These are phyloP conservation scores for Paraplagusia blochii DNA, from an alignment of 2,113 vertebrate genomes.

Conservation along the genomic window DNA sequence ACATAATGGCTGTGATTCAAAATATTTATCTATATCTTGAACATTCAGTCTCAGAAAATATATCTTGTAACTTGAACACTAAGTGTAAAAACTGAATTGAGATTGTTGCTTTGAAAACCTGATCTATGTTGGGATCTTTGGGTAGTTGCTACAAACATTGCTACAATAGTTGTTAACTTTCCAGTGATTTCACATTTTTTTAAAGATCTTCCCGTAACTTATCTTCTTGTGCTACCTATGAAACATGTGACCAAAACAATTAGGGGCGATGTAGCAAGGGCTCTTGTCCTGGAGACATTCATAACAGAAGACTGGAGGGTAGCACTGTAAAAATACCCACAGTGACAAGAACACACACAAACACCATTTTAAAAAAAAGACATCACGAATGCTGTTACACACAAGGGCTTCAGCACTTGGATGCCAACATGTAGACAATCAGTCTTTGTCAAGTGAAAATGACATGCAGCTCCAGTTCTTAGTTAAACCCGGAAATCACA, in stretches of 20 bases:
- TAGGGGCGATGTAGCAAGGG: background rate
- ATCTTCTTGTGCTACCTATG: background rate
- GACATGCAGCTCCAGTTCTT: conserved; percentile 47
- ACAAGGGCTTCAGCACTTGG: conserved; percentile 26
- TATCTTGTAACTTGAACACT: too few species aligned
- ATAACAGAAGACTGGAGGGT: conserved; percentile 18
- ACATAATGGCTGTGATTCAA: too few species aligned
- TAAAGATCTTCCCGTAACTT: background rate
- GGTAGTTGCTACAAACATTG: background rate
- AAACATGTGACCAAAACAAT: background rate
- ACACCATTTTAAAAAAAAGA: conserved; percentile 26
- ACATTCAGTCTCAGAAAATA: background rate
- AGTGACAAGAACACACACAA: conserved; percentile 47
- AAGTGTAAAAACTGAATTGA: background rate
- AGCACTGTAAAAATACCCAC: conserved; percentile 25
- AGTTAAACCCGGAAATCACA: conserved; percentile 20
- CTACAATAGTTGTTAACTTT: background rate
- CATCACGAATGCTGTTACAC: conserved; percentile 45
- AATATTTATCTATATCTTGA: background rate
- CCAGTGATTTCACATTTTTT: conserved; percentile 1
- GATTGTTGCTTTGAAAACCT: background rate
- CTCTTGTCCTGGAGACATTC: conserved; percentile 35
- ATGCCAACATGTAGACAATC: conserved; percentile 32
- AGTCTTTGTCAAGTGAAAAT: conserved; percentile 43
- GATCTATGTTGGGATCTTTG: background rate